phyloP scores from a whole-genome alignment of 2,888 invertebrate genomes.

The Agonopterix arenella region DNA sequence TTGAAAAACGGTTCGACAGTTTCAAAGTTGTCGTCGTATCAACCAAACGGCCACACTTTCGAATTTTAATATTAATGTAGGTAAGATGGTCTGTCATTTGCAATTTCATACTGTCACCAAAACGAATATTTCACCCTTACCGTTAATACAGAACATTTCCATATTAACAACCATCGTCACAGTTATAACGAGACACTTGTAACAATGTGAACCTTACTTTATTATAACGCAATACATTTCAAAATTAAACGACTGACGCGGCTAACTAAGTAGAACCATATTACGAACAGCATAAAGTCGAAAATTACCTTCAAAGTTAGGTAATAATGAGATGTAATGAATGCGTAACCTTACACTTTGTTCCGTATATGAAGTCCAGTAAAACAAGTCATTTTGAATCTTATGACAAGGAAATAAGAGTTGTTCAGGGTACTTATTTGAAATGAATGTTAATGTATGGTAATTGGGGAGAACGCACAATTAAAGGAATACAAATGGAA shows the following conservation, averaged over 20 bases:
- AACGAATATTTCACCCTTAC: too few species aligned
- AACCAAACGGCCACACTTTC: too few species aligned
- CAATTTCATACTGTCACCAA: too few species aligned
- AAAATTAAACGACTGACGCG: neutral
- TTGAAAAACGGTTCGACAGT: too few species aligned
- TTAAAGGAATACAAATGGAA: conserved; percentile 18
- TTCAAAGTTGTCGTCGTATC: too few species aligned
- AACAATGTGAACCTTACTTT: neutral
- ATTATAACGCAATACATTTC: neutral
- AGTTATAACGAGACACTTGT: neutral
- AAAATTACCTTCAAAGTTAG: conserved; percentile 6
- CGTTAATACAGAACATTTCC: too few species aligned
- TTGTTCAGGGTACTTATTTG: neutral
- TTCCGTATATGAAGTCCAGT: too few species aligned
- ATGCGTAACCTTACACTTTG: conserved; percentile 2
- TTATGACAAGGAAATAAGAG: too few species aligned
- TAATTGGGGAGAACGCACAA: conserved; percentile 20
- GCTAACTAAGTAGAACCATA: neutral
- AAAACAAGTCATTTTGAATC: too few species aligned
- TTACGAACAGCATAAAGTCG: conserved; percentile 2
- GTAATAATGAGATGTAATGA: conserved; percentile 16
- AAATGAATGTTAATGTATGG: conserved; percentile 12
- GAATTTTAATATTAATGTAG: too few species aligned
- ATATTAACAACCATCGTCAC: neutral
- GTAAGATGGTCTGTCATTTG: too few species aligned